A percentile compares a stretch with the other conserved stretches of the same genome.
Evolutionary conservation across 2,113 vertebrate genomes (phyloP).

Genomic region (Anseranas semipalmata): DNA sequence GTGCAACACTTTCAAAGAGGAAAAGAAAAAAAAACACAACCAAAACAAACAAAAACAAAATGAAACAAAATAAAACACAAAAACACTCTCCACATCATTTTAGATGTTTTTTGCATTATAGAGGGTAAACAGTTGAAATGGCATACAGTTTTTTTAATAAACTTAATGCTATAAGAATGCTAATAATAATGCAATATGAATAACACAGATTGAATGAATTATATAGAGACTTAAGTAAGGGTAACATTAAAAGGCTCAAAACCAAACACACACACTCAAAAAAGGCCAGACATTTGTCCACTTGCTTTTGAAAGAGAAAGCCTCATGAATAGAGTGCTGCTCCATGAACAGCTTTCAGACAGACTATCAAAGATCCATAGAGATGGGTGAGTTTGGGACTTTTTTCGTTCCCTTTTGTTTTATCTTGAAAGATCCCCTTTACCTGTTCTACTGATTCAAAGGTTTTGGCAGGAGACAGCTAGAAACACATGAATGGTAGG

Average conservation of each 20-base stretch:
- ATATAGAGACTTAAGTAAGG: not conserved
- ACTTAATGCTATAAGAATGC: not conserved
- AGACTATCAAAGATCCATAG: not conserved
- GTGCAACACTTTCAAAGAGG: not conserved
- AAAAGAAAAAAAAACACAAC: too few species aligned
- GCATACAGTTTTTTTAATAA: not conserved
- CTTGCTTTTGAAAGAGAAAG: not conserved
- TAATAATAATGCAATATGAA: not conserved
- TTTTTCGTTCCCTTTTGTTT: not conserved
- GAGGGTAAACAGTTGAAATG: not conserved
- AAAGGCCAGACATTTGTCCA: not conserved
- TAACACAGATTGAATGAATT: not conserved
- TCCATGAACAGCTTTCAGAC: not conserved
- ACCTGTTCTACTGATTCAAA: not conserved
- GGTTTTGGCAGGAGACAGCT: not conserved
- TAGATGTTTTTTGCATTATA: not conserved
- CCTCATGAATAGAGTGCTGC: not conserved
- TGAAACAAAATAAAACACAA: too few species aligned
- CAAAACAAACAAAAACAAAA: not conserved
- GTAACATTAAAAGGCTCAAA: not conserved
- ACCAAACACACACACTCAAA: not conserved
- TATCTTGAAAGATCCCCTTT: not conserved
- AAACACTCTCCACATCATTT: not conserved
- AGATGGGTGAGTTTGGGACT: not conserved
- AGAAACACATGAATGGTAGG: rapidly evolving